Base-by-base conservation (phyloP, 92 coral and sea anemone genomes). In the Hydrozoanthus gracilis region DNA sequence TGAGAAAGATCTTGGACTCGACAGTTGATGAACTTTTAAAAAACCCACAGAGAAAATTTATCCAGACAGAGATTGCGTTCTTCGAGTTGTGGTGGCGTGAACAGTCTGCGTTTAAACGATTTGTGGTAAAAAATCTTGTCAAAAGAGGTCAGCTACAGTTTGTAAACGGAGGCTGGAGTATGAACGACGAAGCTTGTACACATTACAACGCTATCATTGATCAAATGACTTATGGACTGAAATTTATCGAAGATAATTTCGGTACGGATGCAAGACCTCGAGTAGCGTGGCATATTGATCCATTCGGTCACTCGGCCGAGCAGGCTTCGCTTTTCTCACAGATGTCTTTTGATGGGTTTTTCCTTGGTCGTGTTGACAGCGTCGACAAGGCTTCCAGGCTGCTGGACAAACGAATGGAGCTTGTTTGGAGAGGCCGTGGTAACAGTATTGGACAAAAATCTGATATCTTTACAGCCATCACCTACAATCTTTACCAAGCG, bases 381-480 rank as follows among this genome's bases (percentile, higher is more conserved):
- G 78, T 44, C 0, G 96, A 93, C 77, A 93, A 91, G 82, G 71
- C 44, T 7, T 75, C 67, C 64, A 89, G 96, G 9, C 50, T 73
- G 3, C 14, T 62, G 10, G 83, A 93, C 50, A 71, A 93, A 84
- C 35, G 78, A 39, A 93, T 93, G 96, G 96, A 93, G 74, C 20
- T 93, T 67, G 86, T 85, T 10, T 93, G 96, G 94, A 83, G 94
- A 49, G 96, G 96, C 7, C 91, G 96, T 51, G 17, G 17, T 4
- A 64, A 64, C 15, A 27, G 39, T 27, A 17, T 64, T 64, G 18
- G 17, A 20, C 62, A 90, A 83, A 77, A 76, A 15, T 89, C 95
- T 1, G 95, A 90, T 71, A 96, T 96, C 73, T 94, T 96, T 83
- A 93, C 99, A 2, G 99, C 98, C 18, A 93, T 96, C 15, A 82